Percentiles rank a stretch among this genome's conserved stretches.
Conservation (phyloP, 2,113 vertebrate genomes). For the Sphaerodactylus townsendi region DNA sequence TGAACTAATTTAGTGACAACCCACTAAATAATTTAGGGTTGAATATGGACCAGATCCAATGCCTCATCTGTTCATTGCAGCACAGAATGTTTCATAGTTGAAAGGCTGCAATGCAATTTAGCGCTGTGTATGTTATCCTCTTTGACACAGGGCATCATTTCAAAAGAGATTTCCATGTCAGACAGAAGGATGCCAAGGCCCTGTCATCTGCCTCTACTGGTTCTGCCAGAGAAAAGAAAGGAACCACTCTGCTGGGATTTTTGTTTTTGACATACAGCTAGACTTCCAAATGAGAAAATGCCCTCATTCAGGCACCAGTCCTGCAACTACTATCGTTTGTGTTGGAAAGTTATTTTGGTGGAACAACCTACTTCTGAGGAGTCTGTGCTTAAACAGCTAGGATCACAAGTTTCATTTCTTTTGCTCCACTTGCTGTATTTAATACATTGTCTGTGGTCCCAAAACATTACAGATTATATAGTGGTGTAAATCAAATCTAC, state of each 20-base stretch:
- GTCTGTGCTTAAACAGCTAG: not conserved
- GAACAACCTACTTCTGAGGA: not conserved
- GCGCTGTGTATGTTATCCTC: conserved; percentile 14
- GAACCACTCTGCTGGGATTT: conserved; percentile 25
- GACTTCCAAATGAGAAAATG: conserved; percentile 30
- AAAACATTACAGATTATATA: not conserved
- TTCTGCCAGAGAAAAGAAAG: conserved; percentile 34
- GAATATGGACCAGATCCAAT: not conserved
- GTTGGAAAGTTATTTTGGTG: not conserved
- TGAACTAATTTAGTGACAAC: conserved; percentile 30
- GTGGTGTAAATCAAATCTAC: not conserved
- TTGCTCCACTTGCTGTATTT: not conserved
- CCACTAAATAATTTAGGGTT: conserved; percentile 19
- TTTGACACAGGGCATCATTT: conserved; percentile 20
- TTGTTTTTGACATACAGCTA: conserved; percentile 36
- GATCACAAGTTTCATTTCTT: not conserved
- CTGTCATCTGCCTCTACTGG: conserved; percentile 38
- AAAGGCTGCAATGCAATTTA: conserved; percentile 12
- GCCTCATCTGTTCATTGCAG: conserved; percentile 12
- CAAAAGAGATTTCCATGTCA: conserved; percentile 20
- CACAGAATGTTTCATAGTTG: not conserved
- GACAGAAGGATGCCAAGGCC: conserved; percentile 27
- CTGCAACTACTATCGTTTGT: not conserved
- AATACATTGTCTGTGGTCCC: not conserved
- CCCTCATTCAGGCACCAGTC: conserved; percentile 1